Evolutionary conservation across 2,113 vertebrate genomes (phyloP).

Genomic region (Ariopsis seemanni): DNA sequence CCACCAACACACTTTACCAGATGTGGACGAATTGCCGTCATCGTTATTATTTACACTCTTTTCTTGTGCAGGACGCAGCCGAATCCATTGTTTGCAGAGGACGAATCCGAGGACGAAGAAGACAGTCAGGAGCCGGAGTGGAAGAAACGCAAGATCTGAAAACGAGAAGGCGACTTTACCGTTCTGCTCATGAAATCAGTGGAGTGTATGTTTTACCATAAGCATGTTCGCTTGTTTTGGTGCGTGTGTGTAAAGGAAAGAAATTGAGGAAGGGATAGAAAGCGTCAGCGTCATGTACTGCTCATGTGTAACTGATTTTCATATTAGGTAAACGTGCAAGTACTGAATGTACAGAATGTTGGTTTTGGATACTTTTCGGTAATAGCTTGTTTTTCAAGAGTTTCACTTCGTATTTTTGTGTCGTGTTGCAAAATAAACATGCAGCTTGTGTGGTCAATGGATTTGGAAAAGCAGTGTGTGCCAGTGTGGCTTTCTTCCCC

Average conservation of each 20-base stretch:
- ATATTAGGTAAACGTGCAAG: background rate
- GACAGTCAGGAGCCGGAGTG: conserved; percentile 90
- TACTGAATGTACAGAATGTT: conserved; percentile 23
- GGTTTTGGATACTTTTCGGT: background rate
- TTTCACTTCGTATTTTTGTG: conserved; percentile 24
- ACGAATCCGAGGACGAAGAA: conserved; percentile 89
- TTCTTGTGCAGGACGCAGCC: conserved; percentile 86
- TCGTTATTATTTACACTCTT: background rate
- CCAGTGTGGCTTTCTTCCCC: background rate
- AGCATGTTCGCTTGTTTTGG: conserved; percentile 23
- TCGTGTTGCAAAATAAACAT: conserved; percentile 39
- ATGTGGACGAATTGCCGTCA: background rate
- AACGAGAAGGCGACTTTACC: background rate
- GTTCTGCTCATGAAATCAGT: conserved; percentile 12
- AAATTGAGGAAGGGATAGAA: background rate
- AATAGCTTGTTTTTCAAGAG: conserved; percentile 1
- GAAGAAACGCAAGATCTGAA: conserved; percentile 98
- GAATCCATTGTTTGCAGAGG: conserved; percentile 87
- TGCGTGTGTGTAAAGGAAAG: background rate
- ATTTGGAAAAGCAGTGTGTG: background rate
- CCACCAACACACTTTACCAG: too few relatives aligned
- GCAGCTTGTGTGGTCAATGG: background rate
- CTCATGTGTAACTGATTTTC: conserved; percentile 4
- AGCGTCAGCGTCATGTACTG: background rate
- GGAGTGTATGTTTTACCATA: conserved; percentile 26